A percentile compares a stretch with the other conserved stretches of the same genome.
Conservation (phyloP, 2,113 vertebrate species). For the Stegostoma tigrinum region DNA sequence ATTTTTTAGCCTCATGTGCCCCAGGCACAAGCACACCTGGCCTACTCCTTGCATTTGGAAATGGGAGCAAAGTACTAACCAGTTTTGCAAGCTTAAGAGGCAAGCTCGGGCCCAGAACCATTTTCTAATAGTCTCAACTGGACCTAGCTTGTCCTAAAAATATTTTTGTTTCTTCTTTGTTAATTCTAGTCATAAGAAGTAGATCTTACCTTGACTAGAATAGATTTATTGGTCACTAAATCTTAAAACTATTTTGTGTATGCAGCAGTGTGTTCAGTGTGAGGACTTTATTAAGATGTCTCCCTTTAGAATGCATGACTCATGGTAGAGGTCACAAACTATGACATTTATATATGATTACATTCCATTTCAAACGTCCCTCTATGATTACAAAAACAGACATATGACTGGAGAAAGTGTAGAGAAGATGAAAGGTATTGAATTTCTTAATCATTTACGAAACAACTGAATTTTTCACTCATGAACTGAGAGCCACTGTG, state of each 20-base stretch:
- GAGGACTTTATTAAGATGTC: too few relatives aligned
- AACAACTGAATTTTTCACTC: too few relatives aligned
- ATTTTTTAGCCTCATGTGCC: background rate
- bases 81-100: background rate
- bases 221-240: background rate
- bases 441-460: too few relatives aligned
- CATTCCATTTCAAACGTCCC: too few relatives aligned
- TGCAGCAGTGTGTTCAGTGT: too few relatives aligned
- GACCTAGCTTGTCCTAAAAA: background rate
- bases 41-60: background rate
- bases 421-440: too few relatives aligned
- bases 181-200: background rate
- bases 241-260: background rate
- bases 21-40: background rate
- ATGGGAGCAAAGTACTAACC: background rate
- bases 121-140: background rate
- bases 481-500: too few relatives aligned
- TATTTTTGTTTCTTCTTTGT: background rate
- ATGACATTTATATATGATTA: too few relatives aligned
- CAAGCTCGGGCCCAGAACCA: background rate
- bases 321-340: too few relatives aligned
- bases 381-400: too few relatives aligned
- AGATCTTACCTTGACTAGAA: background rate
- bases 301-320: too few relatives aligned
- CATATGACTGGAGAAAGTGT: too few relatives aligned